phyloP scores from a whole-genome alignment of 2,113 vertebrate species.

The Ailurus styani region DNA sequence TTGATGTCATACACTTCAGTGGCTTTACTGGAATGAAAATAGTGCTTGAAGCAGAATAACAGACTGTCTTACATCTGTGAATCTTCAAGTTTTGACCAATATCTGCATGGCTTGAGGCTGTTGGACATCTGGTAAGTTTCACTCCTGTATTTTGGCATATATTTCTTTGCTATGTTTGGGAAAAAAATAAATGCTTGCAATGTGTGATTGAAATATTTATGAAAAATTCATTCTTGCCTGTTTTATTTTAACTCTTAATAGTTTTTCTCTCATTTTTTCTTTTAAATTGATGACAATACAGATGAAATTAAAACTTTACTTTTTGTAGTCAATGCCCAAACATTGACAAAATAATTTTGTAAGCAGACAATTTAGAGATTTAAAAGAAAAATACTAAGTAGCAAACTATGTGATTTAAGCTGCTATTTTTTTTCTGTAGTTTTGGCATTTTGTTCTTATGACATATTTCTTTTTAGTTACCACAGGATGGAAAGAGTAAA shows the following conservation, averaged over 20 bases:
- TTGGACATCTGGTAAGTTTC: constrained; percentile 63
- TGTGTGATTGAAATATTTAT: constrained; percentile 31
- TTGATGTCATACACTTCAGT: constrained; percentile 25
- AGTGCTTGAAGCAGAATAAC: constrained; percentile 45
- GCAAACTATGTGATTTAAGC: background rate
- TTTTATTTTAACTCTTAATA: constrained; percentile 34
- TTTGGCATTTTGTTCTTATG: background rate
- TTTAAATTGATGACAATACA: background rate
- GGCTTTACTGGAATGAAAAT: constrained; percentile 42
- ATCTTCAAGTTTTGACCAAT: constrained; percentile 67
- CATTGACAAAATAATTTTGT: background rate
- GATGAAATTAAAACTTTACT: background rate
- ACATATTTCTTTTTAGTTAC: background rate
- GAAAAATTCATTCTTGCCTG: background rate
- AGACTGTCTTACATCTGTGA: constrained; percentile 63
- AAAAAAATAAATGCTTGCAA: constrained; percentile 43
- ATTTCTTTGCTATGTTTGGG: constrained; percentile 58
- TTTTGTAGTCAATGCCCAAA: background rate
- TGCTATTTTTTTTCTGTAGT: background rate
- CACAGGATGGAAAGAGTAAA: background rate
- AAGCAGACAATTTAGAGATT: background rate
- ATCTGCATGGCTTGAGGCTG: constrained; percentile 55
- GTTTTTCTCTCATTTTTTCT: background rate
- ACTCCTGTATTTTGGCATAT: constrained; percentile 54
- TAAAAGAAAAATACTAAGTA: background rate